A percentile compares a stretch with the other conserved stretches of the same genome.
These are phyloP conservation scores for Clepsis dumicolana DNA, from an alignment of 2,888 invertebrate species.

Conservation along the genomic window DNA sequence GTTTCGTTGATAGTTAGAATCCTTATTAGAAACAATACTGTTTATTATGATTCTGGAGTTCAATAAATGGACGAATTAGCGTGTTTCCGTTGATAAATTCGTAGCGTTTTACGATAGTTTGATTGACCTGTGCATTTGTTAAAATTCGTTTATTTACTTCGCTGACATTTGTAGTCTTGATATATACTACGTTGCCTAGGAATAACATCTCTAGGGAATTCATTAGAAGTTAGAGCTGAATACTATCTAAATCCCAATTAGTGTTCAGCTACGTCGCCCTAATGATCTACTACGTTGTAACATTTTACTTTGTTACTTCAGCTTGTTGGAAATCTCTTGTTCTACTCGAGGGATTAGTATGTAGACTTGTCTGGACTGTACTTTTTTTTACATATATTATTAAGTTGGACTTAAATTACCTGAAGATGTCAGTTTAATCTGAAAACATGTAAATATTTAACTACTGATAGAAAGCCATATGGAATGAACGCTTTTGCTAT, in stretches of 20 bases:
- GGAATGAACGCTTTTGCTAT: neutral
- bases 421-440: no score
- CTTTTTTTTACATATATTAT: no score
- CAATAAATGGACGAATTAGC: slow-evolving; percentile 18
- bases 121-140: slow-evolving; percentile 20
- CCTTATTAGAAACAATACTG: neutral
- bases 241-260: slow-evolving; percentile 9
- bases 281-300: slow-evolving; percentile 9
- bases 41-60: slow-evolving; percentile 4
- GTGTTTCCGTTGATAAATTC: slow-evolving; percentile 27
- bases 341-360: neutral
- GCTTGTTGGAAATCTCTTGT: neutral
- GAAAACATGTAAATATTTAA: no score
- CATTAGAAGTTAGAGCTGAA: slow-evolving; percentile 11
- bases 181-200: neutral
- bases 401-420: no score
- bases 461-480: no score
- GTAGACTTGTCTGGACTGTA: no score
- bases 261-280: neutral
- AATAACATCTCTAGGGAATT: slow-evolving; percentile 11
- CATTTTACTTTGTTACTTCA: neutral
- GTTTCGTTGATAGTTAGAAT: neutral
- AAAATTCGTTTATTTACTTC: slow-evolving; percentile 26
- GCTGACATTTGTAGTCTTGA: neutral
- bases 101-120: slow-evolving; percentile 18